These are phyloP conservation scores for Heliornis fulica DNA, from an alignment of 2,113 vertebrate genomes.

Conservation along the genomic window DNA sequence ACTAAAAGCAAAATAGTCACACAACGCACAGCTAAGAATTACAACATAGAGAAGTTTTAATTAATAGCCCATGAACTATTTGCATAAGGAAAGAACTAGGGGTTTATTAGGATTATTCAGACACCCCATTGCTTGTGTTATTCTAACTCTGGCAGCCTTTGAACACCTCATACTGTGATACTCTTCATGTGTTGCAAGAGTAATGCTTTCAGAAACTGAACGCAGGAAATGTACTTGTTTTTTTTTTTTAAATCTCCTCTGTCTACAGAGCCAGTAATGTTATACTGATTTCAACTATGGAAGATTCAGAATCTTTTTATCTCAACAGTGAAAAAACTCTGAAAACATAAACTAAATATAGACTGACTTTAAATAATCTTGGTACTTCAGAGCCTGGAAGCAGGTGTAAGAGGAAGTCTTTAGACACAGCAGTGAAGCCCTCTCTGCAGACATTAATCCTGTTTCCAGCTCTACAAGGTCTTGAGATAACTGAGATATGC, in stretches of 20 bases:
- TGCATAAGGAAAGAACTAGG: background rate
- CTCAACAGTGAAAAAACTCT: background rate
- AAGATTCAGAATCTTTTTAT: background rate
- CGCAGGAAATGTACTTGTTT: background rate
- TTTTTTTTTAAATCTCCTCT: background rate
- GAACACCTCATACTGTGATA: background rate
- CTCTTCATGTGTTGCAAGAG: background rate
- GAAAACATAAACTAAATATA: background rate
- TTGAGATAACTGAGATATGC: background rate
- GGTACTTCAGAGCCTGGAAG: background rate
- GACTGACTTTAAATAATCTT: background rate
- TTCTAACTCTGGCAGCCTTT: background rate
- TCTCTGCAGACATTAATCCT: background rate
- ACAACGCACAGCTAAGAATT: background rate
- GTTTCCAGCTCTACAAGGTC: background rate
- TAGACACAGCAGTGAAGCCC: background rate
- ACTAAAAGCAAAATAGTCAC: background rate
- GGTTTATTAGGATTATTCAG: background rate
- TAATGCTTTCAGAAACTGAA: background rate
- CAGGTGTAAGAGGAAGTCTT: background rate
- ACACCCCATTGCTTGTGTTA: background rate
- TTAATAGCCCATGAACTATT: background rate
- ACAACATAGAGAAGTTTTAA: background rate
- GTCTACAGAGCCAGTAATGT: background rate
- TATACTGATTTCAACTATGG: background rate